phyloP scores from a whole-genome alignment of 2,113 vertebrate genomes.

The Microtus montanus region DNA sequence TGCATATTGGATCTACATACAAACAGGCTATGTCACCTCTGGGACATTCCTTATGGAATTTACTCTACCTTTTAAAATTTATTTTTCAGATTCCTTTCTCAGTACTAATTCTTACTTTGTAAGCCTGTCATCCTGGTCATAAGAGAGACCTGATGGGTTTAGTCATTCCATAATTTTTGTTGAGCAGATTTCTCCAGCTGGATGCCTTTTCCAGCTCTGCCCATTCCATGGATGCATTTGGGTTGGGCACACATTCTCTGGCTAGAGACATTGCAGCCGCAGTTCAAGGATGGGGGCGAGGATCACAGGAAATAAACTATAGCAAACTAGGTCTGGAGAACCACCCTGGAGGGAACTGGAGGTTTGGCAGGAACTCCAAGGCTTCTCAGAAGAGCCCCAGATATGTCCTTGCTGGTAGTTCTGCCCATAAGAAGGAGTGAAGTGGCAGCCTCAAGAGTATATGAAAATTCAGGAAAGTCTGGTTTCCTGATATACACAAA shows the following conservation, averaged over 20 bases:
- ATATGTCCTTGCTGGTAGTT: conserved; percentile 24
- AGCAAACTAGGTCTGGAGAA: conserved; percentile 19
- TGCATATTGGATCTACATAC: not conserved
- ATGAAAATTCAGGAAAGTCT: conserved; percentile 21
- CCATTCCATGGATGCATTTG: not conserved
- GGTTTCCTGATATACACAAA: not conserved
- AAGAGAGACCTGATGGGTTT: not conserved
- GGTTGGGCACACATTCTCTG: conserved; percentile 2
- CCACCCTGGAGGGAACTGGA: not conserved
- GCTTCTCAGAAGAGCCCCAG: not conserved
- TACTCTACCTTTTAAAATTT: not conserved
- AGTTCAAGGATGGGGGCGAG: not conserved
- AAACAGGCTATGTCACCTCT: not conserved
- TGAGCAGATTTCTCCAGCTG: conserved; percentile 1
- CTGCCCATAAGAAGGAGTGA: not conserved
- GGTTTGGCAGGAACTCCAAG: not conserved
- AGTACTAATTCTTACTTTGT: not conserved
- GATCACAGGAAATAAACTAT: not conserved
- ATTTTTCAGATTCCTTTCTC: not conserved
- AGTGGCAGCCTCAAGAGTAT: not conserved
- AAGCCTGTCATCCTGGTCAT: not conserved
- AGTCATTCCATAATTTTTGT: conserved; percentile 27
- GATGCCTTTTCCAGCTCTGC: not conserved
- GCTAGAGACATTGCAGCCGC: not conserved
- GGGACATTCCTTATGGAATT: not conserved